A percentile compares a stretch with the other conserved stretches of the same genome.
These are phyloP conservation scores for Tenthredo livida DNA, from an alignment of 2,888 invertebrate genomes.

Conservation along the genomic window DNA sequence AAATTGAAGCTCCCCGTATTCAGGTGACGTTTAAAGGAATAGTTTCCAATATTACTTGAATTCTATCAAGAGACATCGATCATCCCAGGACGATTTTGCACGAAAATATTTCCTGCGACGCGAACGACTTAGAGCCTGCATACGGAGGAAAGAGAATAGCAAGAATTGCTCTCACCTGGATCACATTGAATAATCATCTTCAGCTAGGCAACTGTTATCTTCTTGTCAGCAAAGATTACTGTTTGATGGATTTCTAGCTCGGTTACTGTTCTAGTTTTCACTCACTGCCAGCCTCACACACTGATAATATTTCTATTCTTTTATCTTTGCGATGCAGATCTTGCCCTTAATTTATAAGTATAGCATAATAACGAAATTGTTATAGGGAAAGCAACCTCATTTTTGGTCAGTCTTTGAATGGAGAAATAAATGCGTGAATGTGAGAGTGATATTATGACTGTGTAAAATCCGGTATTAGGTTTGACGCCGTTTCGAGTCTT, in stretches of 20 bases:
- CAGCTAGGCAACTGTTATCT: background rate
- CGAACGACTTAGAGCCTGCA: background rate
- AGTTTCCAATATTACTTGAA: background rate
- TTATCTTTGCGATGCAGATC: too few species aligned
- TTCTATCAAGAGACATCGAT: background rate
- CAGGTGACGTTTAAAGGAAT: constrained; percentile 31
- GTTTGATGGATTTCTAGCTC: too few species aligned
- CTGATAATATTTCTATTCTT: background rate
- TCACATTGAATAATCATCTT: background rate
- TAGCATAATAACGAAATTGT: too few species aligned
- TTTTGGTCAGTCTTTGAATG: background rate
- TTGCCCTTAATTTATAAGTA: too few species aligned
- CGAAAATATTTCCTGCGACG: background rate
- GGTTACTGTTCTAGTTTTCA: background rate
- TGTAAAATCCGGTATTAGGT: background rate
- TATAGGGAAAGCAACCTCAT: background rate
- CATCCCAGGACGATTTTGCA: background rate
- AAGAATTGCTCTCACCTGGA: background rate
- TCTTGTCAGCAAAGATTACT: too few species aligned
- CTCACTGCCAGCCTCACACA: background rate
- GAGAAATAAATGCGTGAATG: background rate
- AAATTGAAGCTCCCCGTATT: constrained; percentile 3
- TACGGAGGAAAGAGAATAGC: background rate
- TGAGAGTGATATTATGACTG: background rate
- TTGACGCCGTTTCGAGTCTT: background rate